Percentiles rank a stretch among this genome's conserved stretches.
phyloP scores from a whole-genome alignment of 2,113 vertebrate genomes.

The Passer montanus region DNA sequence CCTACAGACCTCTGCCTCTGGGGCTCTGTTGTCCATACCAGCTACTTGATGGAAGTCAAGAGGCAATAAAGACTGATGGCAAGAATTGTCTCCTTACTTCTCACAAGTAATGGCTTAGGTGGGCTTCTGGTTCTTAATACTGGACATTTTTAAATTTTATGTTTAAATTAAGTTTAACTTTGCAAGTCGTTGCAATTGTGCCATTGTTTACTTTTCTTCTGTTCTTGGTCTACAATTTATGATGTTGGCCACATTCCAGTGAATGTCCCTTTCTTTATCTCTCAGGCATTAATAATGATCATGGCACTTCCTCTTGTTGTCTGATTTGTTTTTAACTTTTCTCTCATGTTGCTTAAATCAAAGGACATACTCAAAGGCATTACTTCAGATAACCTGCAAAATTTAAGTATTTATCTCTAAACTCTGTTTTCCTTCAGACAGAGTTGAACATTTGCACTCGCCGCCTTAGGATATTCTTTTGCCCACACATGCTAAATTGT shows the following conservation, averaged over 20 bases:
- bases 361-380: not conserved
- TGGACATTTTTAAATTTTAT: not conserved
- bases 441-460: not conserved
- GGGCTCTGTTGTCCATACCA: not conserved
- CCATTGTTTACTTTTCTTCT: not conserved
- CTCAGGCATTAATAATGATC: not conserved
- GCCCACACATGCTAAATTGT: not conserved
- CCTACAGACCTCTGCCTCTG: not conserved
- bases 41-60: not conserved
- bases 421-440: not conserved
- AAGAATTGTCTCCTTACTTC: not conserved
- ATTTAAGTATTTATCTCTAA: not conserved
- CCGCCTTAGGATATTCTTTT: not conserved
- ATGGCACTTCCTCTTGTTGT: not conserved
- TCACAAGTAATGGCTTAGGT: not conserved
- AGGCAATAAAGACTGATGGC: not conserved
- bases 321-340: not conserved
- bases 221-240: not conserved
- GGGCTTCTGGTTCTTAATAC: not conserved
- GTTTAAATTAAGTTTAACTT: not conserved
- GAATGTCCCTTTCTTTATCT: not conserved
- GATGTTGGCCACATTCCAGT: not conserved
- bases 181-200: not conserved
- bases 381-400: not conserved
- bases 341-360: not conserved